Evolutionary conservation across 1,140 invertebrate genomes (phyloP).

Genomic region (Drosophila arawakana): DNA sequence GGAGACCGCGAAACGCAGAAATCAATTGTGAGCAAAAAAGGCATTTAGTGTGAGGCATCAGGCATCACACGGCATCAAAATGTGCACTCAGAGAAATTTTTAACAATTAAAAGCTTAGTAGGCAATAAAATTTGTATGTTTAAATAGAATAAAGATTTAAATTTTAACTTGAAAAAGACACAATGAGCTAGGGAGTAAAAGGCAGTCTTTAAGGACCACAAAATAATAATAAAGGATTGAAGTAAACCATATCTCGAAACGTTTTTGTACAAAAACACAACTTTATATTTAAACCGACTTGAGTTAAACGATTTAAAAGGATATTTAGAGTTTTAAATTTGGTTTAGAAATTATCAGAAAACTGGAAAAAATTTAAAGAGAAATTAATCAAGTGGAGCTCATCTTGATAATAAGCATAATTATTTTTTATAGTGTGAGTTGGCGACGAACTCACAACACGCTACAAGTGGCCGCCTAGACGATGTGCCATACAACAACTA

Average conservation of each 20-base stretch:
- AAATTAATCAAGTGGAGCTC: background rate
- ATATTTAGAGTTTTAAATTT: no score
- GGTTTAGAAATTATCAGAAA: no score
- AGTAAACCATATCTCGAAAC: no score
- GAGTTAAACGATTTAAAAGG: no score
- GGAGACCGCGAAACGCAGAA: constrained; percentile 53
- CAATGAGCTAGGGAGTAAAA: no score
- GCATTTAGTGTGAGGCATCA: constrained; percentile 67
- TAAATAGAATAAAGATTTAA: no score
- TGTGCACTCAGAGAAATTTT: constrained; percentile 14
- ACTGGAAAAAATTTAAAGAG: background rate
- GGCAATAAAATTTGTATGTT: background rate
- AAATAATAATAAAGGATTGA: no score
- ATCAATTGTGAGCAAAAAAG: constrained; percentile 67
- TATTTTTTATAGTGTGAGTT: constrained; percentile 1
- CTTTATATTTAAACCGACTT: no score
- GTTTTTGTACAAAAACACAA: no score
- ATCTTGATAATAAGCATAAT: no score
- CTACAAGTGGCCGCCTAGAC: constrained; percentile 52
- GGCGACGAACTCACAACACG: constrained; percentile 45
- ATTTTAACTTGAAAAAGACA: no score
- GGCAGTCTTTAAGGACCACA: no score
- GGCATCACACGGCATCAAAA: background rate
- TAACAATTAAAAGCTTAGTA: background rate
- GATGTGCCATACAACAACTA: constrained; percentile 48